phyloP scores from a whole-genome alignment of 1,140 invertebrate genomes.

The Zaprionus ghesquierei region DNA sequence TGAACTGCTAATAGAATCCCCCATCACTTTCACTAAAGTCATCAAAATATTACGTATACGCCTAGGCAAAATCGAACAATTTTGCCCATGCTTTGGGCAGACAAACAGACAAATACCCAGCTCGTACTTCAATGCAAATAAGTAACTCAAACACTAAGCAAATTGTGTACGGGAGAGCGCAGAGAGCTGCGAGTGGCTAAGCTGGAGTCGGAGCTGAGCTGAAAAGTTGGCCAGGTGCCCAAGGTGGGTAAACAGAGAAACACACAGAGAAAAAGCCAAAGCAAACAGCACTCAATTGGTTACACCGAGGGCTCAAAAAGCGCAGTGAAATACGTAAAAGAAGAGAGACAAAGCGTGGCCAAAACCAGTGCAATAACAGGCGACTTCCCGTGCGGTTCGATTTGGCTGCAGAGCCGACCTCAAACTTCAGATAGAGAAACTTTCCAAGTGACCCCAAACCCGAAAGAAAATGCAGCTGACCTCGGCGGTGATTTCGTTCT shows the following conservation, averaged over 20 bases:
- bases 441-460: not conserved
- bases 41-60: constrained; percentile 45
- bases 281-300: constrained; percentile 55
- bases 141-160: constrained; percentile 66
- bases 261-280: constrained; percentile 39
- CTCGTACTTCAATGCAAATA: constrained; percentile 64
- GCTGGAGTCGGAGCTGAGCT: constrained; percentile 12
- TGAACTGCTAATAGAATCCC: not conserved
- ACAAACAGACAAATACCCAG: constrained; percentile 60
- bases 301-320: constrained; percentile 25
- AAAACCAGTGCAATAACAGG: constrained; percentile 64
- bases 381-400: constrained; percentile 52
- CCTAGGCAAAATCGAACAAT: not conserved
- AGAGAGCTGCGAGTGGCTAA: constrained; percentile 43
- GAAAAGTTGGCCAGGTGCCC: constrained; percentile 63
- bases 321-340: constrained; percentile 67
- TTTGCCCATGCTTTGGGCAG: constrained; percentile 14
- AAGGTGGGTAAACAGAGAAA: constrained; percentile 43
- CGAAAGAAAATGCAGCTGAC: constrained; percentile 43
- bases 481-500: not conserved
- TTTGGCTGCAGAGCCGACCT: not conserved
- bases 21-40: constrained; percentile 52
- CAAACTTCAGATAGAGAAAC: not conserved
- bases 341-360: constrained; percentile 46
- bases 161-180: constrained; percentile 9